A percentile compares a stretch with the other conserved stretches of the same genome.
phyloP scores from a whole-genome alignment of 2,797 vertebrate genomes.

The Allobates femoralis region DNA sequence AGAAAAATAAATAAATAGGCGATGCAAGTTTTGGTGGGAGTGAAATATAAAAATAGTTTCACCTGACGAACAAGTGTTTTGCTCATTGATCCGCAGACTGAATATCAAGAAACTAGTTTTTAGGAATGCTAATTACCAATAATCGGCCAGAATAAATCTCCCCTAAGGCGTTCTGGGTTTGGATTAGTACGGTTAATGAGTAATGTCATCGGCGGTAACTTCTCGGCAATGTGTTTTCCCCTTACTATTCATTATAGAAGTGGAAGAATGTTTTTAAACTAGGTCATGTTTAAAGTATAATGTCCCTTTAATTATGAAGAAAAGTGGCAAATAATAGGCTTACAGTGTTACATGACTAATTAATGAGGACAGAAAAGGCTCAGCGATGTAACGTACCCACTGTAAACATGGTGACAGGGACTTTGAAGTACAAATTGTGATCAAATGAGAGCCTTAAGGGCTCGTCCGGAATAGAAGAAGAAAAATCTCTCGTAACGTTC shows the following conservation, averaged over 20 bases:
- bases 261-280: neutral
- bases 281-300: neutral
- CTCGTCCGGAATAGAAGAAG: neutral
- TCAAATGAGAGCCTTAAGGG: slow-evolving; percentile 15
- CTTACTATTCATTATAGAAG: neutral
- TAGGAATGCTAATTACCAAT: too few species aligned
- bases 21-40: too few species aligned
- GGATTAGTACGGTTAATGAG: neutral
- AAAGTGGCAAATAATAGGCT: slow-evolving; percentile 24
- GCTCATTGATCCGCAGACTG: too few species aligned
- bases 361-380: slow-evolving; percentile 10
- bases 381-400: neutral
- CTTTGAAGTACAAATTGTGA: slow-evolving; percentile 40
- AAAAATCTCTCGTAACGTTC: neutral
- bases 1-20: too few species aligned
- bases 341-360: slow-evolving; percentile 19
- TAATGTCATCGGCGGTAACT: neutral
- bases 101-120: too few species aligned
- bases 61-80: too few species aligned
- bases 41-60: too few species aligned
- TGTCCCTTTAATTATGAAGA: slow-evolving; percentile 22
- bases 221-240: neutral
- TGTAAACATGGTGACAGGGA: slow-evolving; percentile 22
- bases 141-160: neutral
- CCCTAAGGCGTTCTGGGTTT: neutral